Conservation (phyloP, 2,797 vertebrate species). For the Pelobates cultripes region DNA sequence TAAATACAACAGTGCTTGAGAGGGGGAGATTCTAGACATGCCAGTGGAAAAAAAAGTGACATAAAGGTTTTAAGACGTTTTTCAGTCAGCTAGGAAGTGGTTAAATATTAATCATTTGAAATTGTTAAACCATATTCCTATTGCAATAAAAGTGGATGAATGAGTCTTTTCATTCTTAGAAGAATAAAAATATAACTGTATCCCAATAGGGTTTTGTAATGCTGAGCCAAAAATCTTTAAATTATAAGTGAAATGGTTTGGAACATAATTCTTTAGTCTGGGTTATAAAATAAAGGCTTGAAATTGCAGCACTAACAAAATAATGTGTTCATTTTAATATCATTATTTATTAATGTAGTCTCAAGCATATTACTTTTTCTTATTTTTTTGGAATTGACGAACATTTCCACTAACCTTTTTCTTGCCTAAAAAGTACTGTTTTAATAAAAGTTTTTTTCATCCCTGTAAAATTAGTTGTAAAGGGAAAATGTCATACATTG, state of each 20-base stretch:
- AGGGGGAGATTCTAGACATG: no score
- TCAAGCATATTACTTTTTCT: not conserved
- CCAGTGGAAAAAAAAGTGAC: no score
- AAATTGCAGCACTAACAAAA: not conserved
- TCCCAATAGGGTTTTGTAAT: not conserved
- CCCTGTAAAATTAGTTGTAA: not conserved
- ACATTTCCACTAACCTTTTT: not conserved
- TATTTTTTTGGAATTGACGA: not conserved
- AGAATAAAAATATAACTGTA: not conserved
- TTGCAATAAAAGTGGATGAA: not conserved
- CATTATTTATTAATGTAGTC: not conserved
- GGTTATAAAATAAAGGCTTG: not conserved
- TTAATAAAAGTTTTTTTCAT: not conserved
- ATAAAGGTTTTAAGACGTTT: no score
- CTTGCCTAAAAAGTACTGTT: not conserved
- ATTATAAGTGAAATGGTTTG: conserved; percentile 10
- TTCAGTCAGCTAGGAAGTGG: not conserved
- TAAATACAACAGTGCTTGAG: no score
- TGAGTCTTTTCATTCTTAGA: not conserved
- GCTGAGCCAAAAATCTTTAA: not conserved
- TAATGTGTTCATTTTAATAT: not conserved
- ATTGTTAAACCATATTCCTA: not conserved
- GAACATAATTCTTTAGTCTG: not conserved
- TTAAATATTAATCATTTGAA: not conserved
- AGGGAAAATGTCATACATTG: not conserved